Evolutionary conservation across 2,113 vertebrate genomes (phyloP).

Genomic region (Conger conger): DNA sequence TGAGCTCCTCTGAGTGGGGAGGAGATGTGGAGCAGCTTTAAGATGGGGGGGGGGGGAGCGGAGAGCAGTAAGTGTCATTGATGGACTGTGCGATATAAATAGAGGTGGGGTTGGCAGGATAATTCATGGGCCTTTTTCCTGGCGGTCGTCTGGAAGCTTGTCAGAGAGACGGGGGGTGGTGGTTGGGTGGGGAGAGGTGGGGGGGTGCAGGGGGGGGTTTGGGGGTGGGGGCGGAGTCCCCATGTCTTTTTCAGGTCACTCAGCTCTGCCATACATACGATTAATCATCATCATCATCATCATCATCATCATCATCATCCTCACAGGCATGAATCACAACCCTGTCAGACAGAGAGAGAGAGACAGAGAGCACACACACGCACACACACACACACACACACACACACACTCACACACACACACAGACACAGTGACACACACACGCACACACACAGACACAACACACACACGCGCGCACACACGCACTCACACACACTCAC

Average conservation of each 20-base stretch:
- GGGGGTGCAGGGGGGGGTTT: neutral
- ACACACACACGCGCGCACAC: too few relatives aligned
- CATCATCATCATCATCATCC: slow-evolving; percentile 68
- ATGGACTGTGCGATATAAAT: slow-evolving; percentile 81
- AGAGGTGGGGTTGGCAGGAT: slow-evolving; percentile 77
- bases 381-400: too few relatives aligned
- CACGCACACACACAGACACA: too few relatives aligned
- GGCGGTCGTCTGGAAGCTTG: slow-evolving; percentile 68
- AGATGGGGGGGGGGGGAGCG: slow-evolving; percentile 52
- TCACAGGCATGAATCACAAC: slow-evolving; percentile 64
- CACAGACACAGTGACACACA: too few relatives aligned
- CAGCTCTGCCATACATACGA: slow-evolving; percentile 65
- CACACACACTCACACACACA: too few relatives aligned
- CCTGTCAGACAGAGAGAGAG: slow-evolving; percentile 52
- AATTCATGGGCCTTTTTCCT: slow-evolving; percentile 74
- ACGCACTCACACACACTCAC: too few relatives aligned
- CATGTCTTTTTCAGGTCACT: slow-evolving; percentile 72
- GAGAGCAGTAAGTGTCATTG: slow-evolving; percentile 76
- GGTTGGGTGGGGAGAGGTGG: slow-evolving; percentile 33
- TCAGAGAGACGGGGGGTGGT: slow-evolving; percentile 64
- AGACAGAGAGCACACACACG: slow-evolving; percentile 46
- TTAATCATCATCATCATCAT: slow-evolving; percentile 77
- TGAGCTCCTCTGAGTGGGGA: slow-evolving; percentile 56
- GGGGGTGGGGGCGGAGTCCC: slow-evolving; percentile 40
- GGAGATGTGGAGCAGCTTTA: slow-evolving; percentile 76